Evolutionary conservation across 2,888 invertebrate genomes (phyloP), one percentile per base, ranked within the genome.

Genomic region (Acronicta psi): DNA sequence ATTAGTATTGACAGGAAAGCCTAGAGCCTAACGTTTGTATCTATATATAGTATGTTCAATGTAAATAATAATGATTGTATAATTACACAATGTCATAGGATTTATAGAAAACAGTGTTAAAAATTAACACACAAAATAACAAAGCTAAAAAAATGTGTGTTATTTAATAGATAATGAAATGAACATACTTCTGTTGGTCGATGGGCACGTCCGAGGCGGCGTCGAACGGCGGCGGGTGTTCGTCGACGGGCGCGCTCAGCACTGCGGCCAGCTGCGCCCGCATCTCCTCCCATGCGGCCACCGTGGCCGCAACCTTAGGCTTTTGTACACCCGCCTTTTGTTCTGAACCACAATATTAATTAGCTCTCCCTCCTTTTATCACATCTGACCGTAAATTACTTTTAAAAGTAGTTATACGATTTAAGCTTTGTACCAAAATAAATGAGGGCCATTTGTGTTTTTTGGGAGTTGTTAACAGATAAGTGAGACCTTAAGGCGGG

Each of bases 151-250:
- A 11, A 38, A 9, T 40, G 10, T 4, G 18, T 40, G 20, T 13
- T 18, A 18, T n/a, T 1, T 23, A 41, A 42, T 17, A 29, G 16
- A 44, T 17, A 16, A 36, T 37, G 8, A 25, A 41, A 55, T 20
- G 18, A 25, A 68, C 80, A 86, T 93, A 98, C 98, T 97, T 98
- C 92, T 99, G 98, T 82, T 98, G 97, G 80, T 99, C 98, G 60
- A 98, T 96, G 40, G 97, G 95, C 37, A 95, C 95, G 73, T 98
- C 98, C 5, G 97, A 96, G 0, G 97, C 96, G 13, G 98, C 97
- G 91, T 98, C 98, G 85, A 98, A 98, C 0, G 98, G 98, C 59
- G 96, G 94, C 49, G 96, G 95, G 77, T 95, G 95, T 43, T 94
- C 90, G 1, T 95, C 92, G 7, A 94, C 90, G 13, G 94, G 95